Evolutionary conservation across 2,888 invertebrate species (phyloP).

Genomic region (Clivina fossor): DNA sequence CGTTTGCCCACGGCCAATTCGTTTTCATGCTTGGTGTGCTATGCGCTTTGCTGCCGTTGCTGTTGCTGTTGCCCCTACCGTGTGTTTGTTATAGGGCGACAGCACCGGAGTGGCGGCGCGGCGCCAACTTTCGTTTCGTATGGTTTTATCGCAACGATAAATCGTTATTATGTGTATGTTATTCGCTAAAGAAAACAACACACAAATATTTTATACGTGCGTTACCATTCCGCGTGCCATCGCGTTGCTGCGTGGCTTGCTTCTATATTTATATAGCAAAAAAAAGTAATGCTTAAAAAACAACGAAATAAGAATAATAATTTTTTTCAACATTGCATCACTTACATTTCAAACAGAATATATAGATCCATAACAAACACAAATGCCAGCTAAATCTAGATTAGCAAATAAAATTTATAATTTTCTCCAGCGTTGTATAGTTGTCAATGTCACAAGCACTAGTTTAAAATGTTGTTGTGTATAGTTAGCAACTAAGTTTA

Average conservation of each 20-base stretch:
- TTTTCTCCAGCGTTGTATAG: too few relatives aligned
- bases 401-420: too few relatives aligned
- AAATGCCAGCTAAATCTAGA: too few relatives aligned
- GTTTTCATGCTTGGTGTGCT: neutral
- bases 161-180: slow-evolving; percentile 28
- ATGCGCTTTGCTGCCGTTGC: too few relatives aligned
- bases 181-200: slow-evolving; percentile 25
- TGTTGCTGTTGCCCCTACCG: neutral
- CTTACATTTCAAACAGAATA: too few relatives aligned
- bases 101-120: slow-evolving; percentile 3
- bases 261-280: slow-evolving; percentile 12
- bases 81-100: slow-evolving; percentile 9
- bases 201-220: slow-evolving; percentile 15
- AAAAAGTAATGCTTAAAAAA: slow-evolving; percentile 25
- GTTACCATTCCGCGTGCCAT: slow-evolving; percentile 12
- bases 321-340: slow-evolving; percentile 7
- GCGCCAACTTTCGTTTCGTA: slow-evolving; percentile 17
- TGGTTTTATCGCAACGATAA: slow-evolving; percentile 23
- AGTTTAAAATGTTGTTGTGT: too few relatives aligned
- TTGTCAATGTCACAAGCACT: too few relatives aligned
- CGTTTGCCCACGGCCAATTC: neutral
- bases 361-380: too few relatives aligned
- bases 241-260: neutral
- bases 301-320: slow-evolving; percentile 21
- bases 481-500: too few relatives aligned